Percentiles rank a stretch among this genome's conserved stretches.
Evolutionary conservation across 2,797 vertebrate species (phyloP).

Genomic region (Acomys russatus): DNA sequence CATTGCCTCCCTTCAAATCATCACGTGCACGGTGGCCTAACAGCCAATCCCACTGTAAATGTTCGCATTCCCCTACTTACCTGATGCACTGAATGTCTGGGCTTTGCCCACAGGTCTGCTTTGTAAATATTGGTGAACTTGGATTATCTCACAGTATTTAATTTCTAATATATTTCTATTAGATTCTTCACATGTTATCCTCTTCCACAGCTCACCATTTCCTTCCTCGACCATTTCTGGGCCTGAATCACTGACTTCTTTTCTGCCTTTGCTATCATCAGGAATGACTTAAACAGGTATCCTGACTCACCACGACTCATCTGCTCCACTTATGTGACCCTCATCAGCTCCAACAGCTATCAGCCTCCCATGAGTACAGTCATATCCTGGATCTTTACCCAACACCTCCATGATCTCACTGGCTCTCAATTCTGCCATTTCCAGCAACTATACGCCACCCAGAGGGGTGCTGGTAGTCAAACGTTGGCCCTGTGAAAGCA

Average conservation of each 20-base stretch:
- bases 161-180: neutral
- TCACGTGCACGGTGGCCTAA: neutral
- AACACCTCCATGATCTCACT: neutral
- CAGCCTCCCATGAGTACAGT: neutral
- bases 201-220: neutral
- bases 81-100: neutral
- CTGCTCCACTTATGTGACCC: neutral
- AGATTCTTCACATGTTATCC: neutral
- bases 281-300: conserved; percentile 1
- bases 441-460: neutral
- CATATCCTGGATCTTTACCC: conserved; percentile 51
- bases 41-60: neutral
- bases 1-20: neutral
- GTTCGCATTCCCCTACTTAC: neutral
- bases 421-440: conserved; percentile 25
- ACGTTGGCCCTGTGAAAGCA: neutral
- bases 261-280: conserved; percentile 11
- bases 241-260: conserved; percentile 11
- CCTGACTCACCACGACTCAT: conserved; percentile 3
- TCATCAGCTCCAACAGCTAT: neutral
- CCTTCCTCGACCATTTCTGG: neutral
- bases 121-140: neutral
- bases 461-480: neutral
- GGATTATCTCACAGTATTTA: neutral
- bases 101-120: neutral